phyloP scores from a whole-genome alignment of 2,797 vertebrate genomes.

The Etheostoma perlongum region DNA sequence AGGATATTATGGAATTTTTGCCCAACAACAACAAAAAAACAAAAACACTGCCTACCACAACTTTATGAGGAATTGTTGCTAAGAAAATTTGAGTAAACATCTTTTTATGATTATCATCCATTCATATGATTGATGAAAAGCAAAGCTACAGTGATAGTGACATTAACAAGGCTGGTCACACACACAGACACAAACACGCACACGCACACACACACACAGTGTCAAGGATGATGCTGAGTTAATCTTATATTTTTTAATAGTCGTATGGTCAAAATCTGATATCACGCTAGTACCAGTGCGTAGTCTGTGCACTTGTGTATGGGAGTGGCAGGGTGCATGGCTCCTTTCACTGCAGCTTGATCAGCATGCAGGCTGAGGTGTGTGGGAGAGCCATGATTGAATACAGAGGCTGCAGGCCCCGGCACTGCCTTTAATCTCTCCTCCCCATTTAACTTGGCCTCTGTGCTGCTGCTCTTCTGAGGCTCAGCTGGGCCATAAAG shows the following conservation, averaged over 20 bases:
- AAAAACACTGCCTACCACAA: no score
- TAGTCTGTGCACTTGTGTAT: conserved; percentile 45
- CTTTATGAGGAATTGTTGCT: not conserved
- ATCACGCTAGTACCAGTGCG: conserved; percentile 17
- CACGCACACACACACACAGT: not conserved
- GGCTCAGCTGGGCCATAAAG: conserved; percentile 92
- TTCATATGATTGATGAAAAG: not conserved
- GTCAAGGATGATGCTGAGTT: no score
- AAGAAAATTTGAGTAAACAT: not conserved
- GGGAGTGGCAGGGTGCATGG: conserved; percentile 87
- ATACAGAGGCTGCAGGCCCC: conserved; percentile 85
- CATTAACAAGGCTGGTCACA: conserved; percentile 12
- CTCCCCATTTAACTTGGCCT: conserved; percentile 89
- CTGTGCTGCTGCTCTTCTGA: conserved; percentile 80
- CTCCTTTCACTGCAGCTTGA: conserved; percentile 89
- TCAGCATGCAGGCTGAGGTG: conserved; percentile 91
- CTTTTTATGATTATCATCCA: not conserved
- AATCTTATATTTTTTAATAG: not conserved
- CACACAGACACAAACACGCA: not conserved
- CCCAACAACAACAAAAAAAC: no score
- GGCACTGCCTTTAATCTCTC: conserved; percentile 91
- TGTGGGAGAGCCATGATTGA: conserved; percentile 87
- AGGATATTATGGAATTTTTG: no score
- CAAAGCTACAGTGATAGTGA: not conserved
- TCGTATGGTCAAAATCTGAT: not conserved